Evolutionary conservation across 1,140 invertebrate genomes (phyloP), one percentile per base, ranked within the genome.

Genomic region (Liolophura sinensis): DNA sequence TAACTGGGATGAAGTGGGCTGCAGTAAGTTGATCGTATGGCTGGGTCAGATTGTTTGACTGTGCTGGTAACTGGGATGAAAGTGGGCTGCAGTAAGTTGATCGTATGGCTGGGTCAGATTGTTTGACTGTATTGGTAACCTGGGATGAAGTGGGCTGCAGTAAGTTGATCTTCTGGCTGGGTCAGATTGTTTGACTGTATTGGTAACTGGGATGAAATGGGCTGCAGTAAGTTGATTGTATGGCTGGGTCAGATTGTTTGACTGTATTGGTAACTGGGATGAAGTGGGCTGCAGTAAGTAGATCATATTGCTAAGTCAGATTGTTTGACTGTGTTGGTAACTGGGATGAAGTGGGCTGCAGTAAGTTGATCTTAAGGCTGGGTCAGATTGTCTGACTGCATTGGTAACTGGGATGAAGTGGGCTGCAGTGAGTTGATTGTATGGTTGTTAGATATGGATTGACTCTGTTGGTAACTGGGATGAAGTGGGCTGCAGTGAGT

Each of bases 191-290:
- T 67, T 62, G 79, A 82, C 65, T 83, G 82, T 64, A 60, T 61
- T 16, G 82, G 82, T 69, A 66, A 71, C 16, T 78, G 77, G 1
- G 82, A 83, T 68, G 82, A 83, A 73, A 71, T 73, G 11, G 65
- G 69, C 48, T 81, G 81, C 62, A 71, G 80, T 82, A 66, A 73
- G 77, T 76, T 51, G 0, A 40, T 18, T 12, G 16, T 15, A n/a
- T n/a, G n/a, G n/a, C n/a, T n/a, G n/a, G n/a, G n/a, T n/a, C n/a
- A n/a, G n/a, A n/a, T n/a, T n/a, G n/a, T n/a, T 66, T 62, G 79
- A 82, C 65, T 83, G 82, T 64, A 60, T 61, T 15, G 82, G 82
- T 70, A 67, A 71, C 15, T 78, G 77, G 1, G 82, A 83, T 67
- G 82, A 83, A 73, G 71, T 73, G 9, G 65, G 69, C 47, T 81